Evolutionary conservation across 2,113 vertebrate genomes (phyloP), one percentile per base, ranked within the genome.

Genomic region (Myotis brandtii): DNA sequence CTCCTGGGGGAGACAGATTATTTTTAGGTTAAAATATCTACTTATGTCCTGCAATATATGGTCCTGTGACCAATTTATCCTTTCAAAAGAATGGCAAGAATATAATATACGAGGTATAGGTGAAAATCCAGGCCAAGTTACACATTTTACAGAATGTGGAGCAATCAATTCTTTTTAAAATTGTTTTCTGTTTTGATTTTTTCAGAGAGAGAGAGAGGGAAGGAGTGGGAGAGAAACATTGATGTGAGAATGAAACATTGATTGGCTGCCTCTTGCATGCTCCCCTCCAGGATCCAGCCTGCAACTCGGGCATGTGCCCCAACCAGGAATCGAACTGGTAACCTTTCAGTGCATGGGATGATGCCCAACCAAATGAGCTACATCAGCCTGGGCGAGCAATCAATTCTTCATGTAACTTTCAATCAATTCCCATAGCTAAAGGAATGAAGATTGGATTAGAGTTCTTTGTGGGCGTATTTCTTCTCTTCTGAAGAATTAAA

Each of bases 1-100:
- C 37, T 91, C 10, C 67, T 30, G 18, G 46, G 43, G 34, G 18
- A 93, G 7, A 25, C 27, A 16, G 40, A 46, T 52, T 72, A 67
- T n/a, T 76, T 88, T 90, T 76, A 70, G 27, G 25, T 75, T 32
- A 69, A 89, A 76, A 86, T 20, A 23, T 37, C 59, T 69, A 62
- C 27, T 82, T 34, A 32, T 32, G 66, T 46, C 37, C 30, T 69
- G 8, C 2, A 93, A 67, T 30, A 50, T 32, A 80, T 32, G 54
- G 13, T 48, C 13, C 66, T 76, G 21, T 79, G 21, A 70, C 56
- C 32, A 87, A 91, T 12, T 23, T 52, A 79, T 32, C 30, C 73
- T 90, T 96, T 70, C 37, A 81, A 80, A 89, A 92, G 30, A 66
- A 88, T 67, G 5, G 90, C 76, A 9, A 69, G 9, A 81, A 75